Conservation (phyloP, 1,140 invertebrate species). For the Euwallacea similis region DNA sequence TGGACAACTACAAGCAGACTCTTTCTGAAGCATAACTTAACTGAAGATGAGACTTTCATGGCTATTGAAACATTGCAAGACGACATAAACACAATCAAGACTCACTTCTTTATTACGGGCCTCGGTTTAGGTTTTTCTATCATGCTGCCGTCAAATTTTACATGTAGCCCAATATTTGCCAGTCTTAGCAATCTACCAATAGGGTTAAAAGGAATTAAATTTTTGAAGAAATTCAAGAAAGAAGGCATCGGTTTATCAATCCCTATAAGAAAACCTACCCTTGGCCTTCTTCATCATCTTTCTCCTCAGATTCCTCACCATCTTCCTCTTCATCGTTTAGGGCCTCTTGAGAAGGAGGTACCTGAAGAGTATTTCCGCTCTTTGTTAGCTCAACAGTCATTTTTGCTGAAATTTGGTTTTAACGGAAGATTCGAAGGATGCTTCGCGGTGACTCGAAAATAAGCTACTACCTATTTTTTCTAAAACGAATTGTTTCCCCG, state of each 20-base stretch:
- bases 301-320: not conserved
- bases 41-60: too few species aligned
- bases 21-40: too few species aligned
- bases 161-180: conserved; percentile 34
- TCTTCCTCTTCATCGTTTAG: conserved; percentile 15
- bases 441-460: not conserved
- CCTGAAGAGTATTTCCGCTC: conserved; percentile 8
- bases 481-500: too few species aligned
- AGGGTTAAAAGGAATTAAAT: not conserved
- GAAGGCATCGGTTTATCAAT: too few species aligned
- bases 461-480: not conserved
- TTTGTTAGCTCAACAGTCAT: not conserved
- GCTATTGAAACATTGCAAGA: not conserved
- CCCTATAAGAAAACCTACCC: not conserved
- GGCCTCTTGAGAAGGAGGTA: conserved; percentile 1
- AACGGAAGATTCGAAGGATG: not conserved
- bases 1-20: too few species aligned
- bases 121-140: conserved; percentile 27
- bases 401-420: not conserved
- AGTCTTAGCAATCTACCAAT: conserved; percentile 34
- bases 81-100: not conserved
- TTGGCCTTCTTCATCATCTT: not conserved
- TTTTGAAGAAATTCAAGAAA: too few species aligned
- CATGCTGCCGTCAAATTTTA: conserved; percentile 31
- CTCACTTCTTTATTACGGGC: conserved; percentile 29